Percentiles rank a stretch among this genome's conserved stretches.
phyloP scores from a whole-genome alignment of 1,140 invertebrate genomes.

The Nixonia krombeini region DNA sequence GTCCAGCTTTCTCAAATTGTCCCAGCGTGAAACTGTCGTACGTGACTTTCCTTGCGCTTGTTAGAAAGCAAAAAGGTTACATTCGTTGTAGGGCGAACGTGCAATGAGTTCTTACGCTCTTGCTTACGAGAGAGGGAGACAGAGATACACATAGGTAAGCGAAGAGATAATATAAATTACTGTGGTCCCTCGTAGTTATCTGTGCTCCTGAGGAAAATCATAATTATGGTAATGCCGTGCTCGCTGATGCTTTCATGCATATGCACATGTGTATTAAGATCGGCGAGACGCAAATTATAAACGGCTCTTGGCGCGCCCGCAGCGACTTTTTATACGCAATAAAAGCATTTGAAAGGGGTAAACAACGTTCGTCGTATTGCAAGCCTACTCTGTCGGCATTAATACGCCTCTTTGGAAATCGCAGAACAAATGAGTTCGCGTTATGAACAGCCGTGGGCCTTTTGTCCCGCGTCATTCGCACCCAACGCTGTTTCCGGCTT shows the following conservation, averaged over 20 bases:
- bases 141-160: slow-evolving; percentile 20
- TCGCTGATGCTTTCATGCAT: slow-evolving; percentile 33
- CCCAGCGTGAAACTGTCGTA: slow-evolving; percentile 50
- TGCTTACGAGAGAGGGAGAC: slow-evolving; percentile 1
- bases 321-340: slow-evolving; percentile 1
- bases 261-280: slow-evolving; percentile 30
- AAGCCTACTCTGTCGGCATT: too few species aligned
- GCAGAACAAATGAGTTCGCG: too few species aligned
- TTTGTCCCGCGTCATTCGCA: too few species aligned
- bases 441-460: too few species aligned
- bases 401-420: too few species aligned
- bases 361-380: too few species aligned
- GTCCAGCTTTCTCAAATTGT: slow-evolving; percentile 56
- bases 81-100: slow-evolving; percentile 30
- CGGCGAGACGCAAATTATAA: slow-evolving; percentile 19
- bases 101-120: slow-evolving; percentile 30
- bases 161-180: slow-evolving; percentile 44
- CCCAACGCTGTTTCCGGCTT: too few species aligned
- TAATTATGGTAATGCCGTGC: slow-evolving; percentile 45
- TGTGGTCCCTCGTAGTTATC: slow-evolving; percentile 31
- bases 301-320: background rate
- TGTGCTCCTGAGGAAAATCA: slow-evolving; percentile 38
- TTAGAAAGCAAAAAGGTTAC: slow-evolving; percentile 51
- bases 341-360: slow-evolving; percentile 1
- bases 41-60: slow-evolving; percentile 53